A percentile compares a stretch with the other conserved stretches of the same genome.
phyloP scores from a whole-genome alignment of 2,888 invertebrate species.

The Tetropium fuscum region DNA sequence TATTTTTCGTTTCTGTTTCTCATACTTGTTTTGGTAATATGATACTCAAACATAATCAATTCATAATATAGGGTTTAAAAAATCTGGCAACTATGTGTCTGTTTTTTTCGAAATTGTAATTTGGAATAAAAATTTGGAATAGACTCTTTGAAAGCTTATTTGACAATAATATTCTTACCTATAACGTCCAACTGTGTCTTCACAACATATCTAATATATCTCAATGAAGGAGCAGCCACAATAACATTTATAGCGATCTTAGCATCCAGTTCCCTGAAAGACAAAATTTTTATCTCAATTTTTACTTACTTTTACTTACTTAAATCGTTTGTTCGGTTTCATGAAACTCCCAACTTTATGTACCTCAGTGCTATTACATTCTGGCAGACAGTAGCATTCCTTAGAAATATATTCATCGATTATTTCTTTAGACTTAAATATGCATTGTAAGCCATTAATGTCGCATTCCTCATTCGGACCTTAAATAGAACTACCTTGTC shows the following conservation, averaged over 20 bases:
- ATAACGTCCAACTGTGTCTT: slow-evolving; percentile 16
- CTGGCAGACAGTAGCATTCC: slow-evolving; percentile 14
- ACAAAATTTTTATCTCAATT: neutral
- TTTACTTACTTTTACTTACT: too few relatives aligned
- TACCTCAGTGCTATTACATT: slow-evolving; percentile 11
- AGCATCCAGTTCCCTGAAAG: neutral
- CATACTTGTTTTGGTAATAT: too few relatives aligned
- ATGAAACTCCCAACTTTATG: slow-evolving; percentile 5
- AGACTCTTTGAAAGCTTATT: too few relatives aligned
- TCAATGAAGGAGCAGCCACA: slow-evolving; percentile 7
- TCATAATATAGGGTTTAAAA: too few relatives aligned
- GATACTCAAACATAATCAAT: too few relatives aligned
- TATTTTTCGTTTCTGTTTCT: too few relatives aligned
- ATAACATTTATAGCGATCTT: neutral
- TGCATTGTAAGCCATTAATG: slow-evolving; percentile 12
- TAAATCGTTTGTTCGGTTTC: too few relatives aligned
- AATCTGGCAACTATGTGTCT: too few relatives aligned
- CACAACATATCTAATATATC: slow-evolving; percentile 15
- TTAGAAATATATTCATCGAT: neutral
- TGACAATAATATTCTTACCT: slow-evolving; percentile 18
- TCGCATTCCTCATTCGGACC: slow-evolving; percentile 8
- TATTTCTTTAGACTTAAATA: neutral
- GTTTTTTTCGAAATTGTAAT: too few relatives aligned
- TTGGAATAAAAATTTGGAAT: too few relatives aligned
- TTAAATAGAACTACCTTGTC: neutral